Evolutionary conservation across 2,797 vertebrate genomes (phyloP), one percentile per base, ranked within the genome.

Genomic region (Mus spretus): DNA sequence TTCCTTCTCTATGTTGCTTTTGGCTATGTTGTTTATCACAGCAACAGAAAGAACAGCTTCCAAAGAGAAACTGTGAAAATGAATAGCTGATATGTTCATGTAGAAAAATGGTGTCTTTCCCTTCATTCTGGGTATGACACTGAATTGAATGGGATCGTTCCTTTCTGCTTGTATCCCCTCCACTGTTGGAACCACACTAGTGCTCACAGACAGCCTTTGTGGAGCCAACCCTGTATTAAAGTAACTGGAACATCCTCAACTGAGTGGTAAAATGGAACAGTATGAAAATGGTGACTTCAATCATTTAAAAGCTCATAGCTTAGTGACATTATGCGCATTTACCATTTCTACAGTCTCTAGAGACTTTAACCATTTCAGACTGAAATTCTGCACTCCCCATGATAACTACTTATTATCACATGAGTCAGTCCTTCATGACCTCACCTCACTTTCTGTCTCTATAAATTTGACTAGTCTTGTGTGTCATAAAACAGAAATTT

Each of bases 241-340:
- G 10, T 50, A 82, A 93, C 83, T 50, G 34, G 4, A 15, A 91
- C 47, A 86, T 74, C 78, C 77, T 75, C 87, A 50, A n/a, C 47
- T 28, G 44, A 78, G 44, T 53, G 67, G 20, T 81, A 82, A 77
- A 77, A 70, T 74, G 34, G 13, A 75, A 50, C 31, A 44, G n/a
- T 28, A 82, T 40, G 40, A 77, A 59, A 82, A 77, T 15, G 20
- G 47, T 24, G 11, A 22, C 53, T 50, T 67, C 26, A 57, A 37
- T 40, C 47, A 61, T 40, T 82, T 96, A 50, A 77, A 77, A 77
- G 77, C 22, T 28, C 57, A 17, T 50, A 34, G 40, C 47, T 91
- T 34, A 67, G 75, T 75, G 37, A 8, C 37, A 47, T 13, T 22
- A 28, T 53, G 14, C 67, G 55, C 6, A n/a, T 50, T 59, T 50